Conservation (phyloP, 1,140 invertebrate species). For the Pectinophora gossypiella region DNA sequence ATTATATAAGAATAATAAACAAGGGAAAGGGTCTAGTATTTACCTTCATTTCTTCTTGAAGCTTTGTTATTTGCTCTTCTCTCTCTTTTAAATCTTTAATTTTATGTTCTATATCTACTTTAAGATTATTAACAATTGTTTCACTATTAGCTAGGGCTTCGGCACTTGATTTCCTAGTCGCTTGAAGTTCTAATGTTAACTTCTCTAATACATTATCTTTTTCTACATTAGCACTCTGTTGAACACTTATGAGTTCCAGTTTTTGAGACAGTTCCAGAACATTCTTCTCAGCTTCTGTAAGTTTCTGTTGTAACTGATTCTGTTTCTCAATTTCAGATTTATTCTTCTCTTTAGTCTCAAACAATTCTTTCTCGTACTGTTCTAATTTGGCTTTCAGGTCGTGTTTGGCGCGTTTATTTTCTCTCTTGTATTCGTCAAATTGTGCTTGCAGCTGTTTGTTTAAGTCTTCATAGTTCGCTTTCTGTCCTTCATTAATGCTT, state of each 20-base stretch:
- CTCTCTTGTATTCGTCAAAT: constrained; percentile 64
- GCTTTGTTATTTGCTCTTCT: constrained; percentile 48
- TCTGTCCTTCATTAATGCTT: constrained; percentile 64
- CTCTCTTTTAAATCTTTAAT: constrained; percentile 57
- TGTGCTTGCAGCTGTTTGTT: constrained; percentile 64
- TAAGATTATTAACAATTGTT: constrained; percentile 52
- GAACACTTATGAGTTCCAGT: constrained; percentile 55
- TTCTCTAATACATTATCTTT: constrained; percentile 64
- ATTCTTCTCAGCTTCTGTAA: constrained; percentile 53
- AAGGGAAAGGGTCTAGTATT: not conserved
- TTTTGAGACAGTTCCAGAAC: constrained; percentile 59
- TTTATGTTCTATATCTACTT: constrained; percentile 52
- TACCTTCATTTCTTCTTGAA: constrained; percentile 67
- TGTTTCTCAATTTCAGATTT: constrained; percentile 65
- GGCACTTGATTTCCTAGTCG: constrained; percentile 38
- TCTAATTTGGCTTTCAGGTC: constrained; percentile 55
- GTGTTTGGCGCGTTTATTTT: constrained; percentile 56
- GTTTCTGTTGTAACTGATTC: constrained; percentile 57
- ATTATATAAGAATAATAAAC: not conserved
- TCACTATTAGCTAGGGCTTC: constrained; percentile 45
- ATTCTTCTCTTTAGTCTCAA: constrained; percentile 70
- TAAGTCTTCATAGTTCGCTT: constrained; percentile 67
- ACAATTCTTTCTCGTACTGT: constrained; percentile 59
- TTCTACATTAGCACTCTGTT: constrained; percentile 50
- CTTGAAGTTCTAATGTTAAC: constrained; percentile 59